These are phyloP conservation scores for Malurus elegans DNA, from an alignment of 2,113 vertebrate species.

Conservation along the genomic window DNA sequence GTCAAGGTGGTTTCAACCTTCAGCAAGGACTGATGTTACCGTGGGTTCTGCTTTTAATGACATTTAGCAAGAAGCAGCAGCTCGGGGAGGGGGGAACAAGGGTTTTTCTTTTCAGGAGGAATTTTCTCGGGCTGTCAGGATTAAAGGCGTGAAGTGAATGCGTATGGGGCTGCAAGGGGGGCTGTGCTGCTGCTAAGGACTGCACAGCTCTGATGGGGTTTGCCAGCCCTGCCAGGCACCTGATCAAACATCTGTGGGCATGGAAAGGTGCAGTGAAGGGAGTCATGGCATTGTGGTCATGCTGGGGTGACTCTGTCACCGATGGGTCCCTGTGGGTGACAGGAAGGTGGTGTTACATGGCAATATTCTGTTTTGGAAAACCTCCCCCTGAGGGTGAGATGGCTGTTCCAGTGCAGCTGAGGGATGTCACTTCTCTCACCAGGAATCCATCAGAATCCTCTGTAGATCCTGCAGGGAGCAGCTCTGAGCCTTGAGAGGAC, in stretches of 20 bases:
- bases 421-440: neutral
- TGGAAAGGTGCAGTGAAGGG: neutral
- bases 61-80: constrained; percentile 27
- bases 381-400: neutral
- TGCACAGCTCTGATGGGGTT: neutral
- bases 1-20: constrained; percentile 77
- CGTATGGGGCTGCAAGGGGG: neutral
- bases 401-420: neutral
- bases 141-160: neutral
- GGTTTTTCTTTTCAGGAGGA: constrained; percentile 34
- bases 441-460: neutral
- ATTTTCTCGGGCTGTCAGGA: constrained; percentile 36
- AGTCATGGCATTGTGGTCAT: neutral
- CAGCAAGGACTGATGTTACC: constrained; percentile 1
- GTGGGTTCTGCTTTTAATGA: constrained; percentile 34
- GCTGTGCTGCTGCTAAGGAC: neutral
- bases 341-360: rapidly evolving
- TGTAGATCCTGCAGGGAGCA: neutral
- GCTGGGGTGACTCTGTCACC: neutral
- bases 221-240: neutral
- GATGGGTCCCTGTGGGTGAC: neutral
- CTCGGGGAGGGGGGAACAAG: constrained; percentile 3
- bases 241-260: neutral
- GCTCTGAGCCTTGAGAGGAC: neutral
- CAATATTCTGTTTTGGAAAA: neutral